Percentiles rank a stretch among this genome's conserved stretches.
These are phyloP conservation scores for Andrena cerasifolii DNA, from an alignment of 1,140 invertebrate genomes.

Conservation along the genomic window DNA sequence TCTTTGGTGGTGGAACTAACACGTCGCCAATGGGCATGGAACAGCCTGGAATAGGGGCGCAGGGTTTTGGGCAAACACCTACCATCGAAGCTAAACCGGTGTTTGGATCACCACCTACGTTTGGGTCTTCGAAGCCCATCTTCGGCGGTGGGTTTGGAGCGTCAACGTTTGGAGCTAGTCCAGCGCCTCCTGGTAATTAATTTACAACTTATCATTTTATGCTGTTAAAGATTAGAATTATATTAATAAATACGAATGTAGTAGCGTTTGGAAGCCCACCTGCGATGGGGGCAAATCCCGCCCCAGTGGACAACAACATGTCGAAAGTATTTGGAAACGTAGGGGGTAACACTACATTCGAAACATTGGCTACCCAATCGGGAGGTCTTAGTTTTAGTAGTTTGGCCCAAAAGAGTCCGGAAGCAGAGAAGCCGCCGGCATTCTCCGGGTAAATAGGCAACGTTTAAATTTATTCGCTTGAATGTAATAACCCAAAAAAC, in stretches of 20 bases:
- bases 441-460: slow-evolving; percentile 73
- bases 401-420: slow-evolving; percentile 76
- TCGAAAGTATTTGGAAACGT: slow-evolving; percentile 75
- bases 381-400: slow-evolving; percentile 78
- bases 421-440: slow-evolving; percentile 71
- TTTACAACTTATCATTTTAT: neutral
- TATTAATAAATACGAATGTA: slow-evolving; percentile 1
- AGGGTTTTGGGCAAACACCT: slow-evolving; percentile 62
- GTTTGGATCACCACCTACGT: slow-evolving; percentile 66
- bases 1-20: slow-evolving; percentile 56
- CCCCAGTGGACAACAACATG: slow-evolving; percentile 69
- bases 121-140: slow-evolving; percentile 59
- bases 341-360: slow-evolving; percentile 73
- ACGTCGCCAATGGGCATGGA: slow-evolving; percentile 40
- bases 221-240: neutral
- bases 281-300: slow-evolving; percentile 64
- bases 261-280: slow-evolving; percentile 75
- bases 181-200: slow-evolving; percentile 49
- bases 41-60: slow-evolving; percentile 61
- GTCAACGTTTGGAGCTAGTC: slow-evolving; percentile 56
- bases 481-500: no score
- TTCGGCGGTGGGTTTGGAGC: slow-evolving; percentile 70
- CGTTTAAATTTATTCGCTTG: no score
- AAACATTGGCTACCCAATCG: slow-evolving; percentile 74
- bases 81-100: slow-evolving; percentile 75